Evolutionary conservation across 2,888 invertebrate genomes (phyloP).

Genomic region (Patella depressa): DNA sequence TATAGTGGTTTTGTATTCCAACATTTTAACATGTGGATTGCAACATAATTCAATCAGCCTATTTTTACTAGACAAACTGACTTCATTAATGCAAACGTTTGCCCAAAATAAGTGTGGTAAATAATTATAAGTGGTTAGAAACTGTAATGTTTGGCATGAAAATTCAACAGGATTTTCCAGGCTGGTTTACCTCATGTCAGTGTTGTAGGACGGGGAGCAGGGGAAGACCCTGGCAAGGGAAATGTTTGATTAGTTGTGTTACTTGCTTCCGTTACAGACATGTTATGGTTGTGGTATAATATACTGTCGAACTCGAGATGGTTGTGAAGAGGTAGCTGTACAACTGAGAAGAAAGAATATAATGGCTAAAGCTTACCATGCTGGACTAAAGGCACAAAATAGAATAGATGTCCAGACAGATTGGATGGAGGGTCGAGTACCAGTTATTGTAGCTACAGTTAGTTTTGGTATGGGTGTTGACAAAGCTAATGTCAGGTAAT

Average conservation of each 20-base stretch:
- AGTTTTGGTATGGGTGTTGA: constrained; percentile 99
- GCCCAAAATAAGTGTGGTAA: too few relatives aligned
- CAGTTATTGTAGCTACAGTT: constrained; percentile 95
- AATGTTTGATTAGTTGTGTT: too few relatives aligned
- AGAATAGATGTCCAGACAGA: constrained; percentile 86
- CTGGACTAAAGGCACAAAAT: constrained; percentile 76
- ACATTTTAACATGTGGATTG: too few relatives aligned
- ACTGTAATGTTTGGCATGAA: too few relatives aligned
- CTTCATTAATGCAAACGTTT: too few relatives aligned
- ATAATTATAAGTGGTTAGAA: too few relatives aligned
- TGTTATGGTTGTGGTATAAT: constrained; percentile 84
- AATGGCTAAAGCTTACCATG: constrained; percentile 88
- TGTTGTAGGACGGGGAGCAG: too few relatives aligned
- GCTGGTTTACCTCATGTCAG: too few relatives aligned
- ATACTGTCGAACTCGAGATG: constrained; percentile 93
- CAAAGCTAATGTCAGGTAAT: constrained; percentile 88
- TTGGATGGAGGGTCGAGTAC: constrained; percentile 91
- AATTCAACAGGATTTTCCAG: too few relatives aligned
- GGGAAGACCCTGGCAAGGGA: too few relatives aligned
- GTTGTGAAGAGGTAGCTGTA: constrained; percentile 86
- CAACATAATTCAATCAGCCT: too few relatives aligned
- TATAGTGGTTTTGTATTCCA: background rate
- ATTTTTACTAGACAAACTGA: too few relatives aligned
- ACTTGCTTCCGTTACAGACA: constrained; percentile 42
- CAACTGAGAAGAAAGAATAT: constrained; percentile 79